Base-by-base conservation (phyloP, 1,140 invertebrate genomes). In the Aethina tumida region DNA sequence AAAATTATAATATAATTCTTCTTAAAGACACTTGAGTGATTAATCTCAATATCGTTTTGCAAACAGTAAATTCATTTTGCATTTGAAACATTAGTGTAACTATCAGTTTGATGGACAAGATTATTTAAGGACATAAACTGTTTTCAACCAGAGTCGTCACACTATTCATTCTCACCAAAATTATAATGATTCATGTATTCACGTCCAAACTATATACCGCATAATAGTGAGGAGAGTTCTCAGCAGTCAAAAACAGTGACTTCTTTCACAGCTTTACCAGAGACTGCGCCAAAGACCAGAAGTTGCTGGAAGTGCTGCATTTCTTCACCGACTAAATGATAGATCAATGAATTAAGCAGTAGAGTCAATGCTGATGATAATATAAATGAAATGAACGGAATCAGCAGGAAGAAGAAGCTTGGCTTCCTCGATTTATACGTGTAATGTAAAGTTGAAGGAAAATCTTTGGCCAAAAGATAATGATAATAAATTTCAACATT, bases 371-470 rank as follows among this genome's bases (percentile, higher is more conserved):
- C 38, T 1, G 26, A 26, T 12, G 16, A 28, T n/a, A 9, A 29
- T n/a, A 10, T 31, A 20, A n/a, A 30, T 16, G 32, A n/a, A n/a
- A n/a, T 12, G 12, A 31, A 45, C 35, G 32, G 54, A 45, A 32
- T 31, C 66, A 70, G 65, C 33, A 55, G 58, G 0, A 73, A 71
- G 47, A 78, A 77, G 26, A 69, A 74, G 44, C 62, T 79, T 35
- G 81, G 81, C 4, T 84, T 90, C 59, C 64, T 90, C 47, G 85
- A 90, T 64, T 60, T 87, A 25, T 56, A 90, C 5, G 60, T 90
- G 3, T 63, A 79, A 49, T 65, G 71, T 21, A 69, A 68, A 38
- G 56, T 71, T 5, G 67, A 74, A 43, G 75, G 69, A 3, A 55
- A 61, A 21, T 58, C 60, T 21, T 63, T 86, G 20, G 70, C 66